A percentile compares a stretch with the other conserved stretches of the same genome.
These are phyloP conservation scores for Tetragnatha versicolor DNA, from an alignment of 1,140 invertebrate genomes.

Conservation along the genomic window DNA sequence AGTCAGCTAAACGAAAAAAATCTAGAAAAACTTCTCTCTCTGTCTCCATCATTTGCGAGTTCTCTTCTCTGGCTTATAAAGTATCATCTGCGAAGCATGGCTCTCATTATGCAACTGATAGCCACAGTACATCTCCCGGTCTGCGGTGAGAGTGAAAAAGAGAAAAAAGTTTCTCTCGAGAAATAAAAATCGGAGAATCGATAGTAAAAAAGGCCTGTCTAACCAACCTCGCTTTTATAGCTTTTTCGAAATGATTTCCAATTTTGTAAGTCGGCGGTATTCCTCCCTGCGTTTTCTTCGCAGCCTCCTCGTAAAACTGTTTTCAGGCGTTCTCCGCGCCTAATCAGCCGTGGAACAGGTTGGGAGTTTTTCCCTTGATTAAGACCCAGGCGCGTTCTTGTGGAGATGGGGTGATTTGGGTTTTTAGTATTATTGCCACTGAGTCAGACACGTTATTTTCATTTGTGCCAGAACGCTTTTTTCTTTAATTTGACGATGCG, in stretches of 20 bases:
- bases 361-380: neutral
- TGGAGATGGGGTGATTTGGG: neutral
- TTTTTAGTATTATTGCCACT: conserved; percentile 12
- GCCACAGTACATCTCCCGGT: conserved; percentile 7
- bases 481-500: too few species aligned
- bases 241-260: conserved; percentile 38
- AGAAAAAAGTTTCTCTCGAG: neutral
- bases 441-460: too few species aligned
- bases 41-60: conserved; percentile 34
- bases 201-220: conserved; percentile 15
- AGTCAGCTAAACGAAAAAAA: neutral
- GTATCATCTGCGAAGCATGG: conserved; percentile 20
- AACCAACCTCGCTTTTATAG: conserved; percentile 41
- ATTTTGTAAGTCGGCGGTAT: conserved; percentile 35
- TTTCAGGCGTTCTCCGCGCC: conserved; percentile 8
- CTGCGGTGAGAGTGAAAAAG: too few species aligned
- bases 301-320: conserved; percentile 23
- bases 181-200: conserved; percentile 38
- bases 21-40: conserved; percentile 5
- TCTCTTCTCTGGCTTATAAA: conserved; percentile 30
- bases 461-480: too few species aligned
- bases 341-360: conserved; percentile 41
- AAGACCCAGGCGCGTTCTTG: neutral
- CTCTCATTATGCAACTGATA: conserved; percentile 36
- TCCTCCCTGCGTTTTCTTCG: conserved; percentile 13